Percentiles rank a stretch among this genome's conserved stretches.
These are phyloP conservation scores for Onychomys leucogaster DNA, from an alignment of 2,797 vertebrate species.

Conservation along the genomic window DNA sequence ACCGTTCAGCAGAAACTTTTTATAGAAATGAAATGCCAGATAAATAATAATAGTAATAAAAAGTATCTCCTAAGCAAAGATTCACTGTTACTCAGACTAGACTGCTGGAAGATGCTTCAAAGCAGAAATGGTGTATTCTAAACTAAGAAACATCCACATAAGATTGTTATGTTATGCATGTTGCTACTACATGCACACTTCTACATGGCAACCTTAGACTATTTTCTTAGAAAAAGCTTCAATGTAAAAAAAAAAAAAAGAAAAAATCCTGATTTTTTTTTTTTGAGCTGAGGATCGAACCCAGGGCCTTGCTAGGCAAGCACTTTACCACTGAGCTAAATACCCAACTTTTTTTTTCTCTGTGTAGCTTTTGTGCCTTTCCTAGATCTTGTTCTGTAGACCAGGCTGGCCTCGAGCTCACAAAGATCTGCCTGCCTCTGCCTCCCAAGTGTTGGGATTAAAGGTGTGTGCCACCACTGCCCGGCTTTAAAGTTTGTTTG, in stretches of 20 bases:
- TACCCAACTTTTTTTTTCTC: no score
- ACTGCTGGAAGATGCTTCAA: background rate
- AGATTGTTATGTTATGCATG: background rate
- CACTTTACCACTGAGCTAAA: no score
- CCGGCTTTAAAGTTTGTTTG: no score
- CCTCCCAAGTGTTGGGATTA: no score
- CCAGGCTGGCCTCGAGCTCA: no score
- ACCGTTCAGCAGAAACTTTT: conserved; percentile 30
- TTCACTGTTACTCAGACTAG: background rate
- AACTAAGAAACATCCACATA: background rate
- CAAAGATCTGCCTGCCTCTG: no score
- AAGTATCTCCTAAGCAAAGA: background rate
- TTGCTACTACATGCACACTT: background rate
- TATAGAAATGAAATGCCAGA: background rate
- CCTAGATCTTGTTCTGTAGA: no score
- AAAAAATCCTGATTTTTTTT: background rate
- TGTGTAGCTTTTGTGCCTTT: no score
- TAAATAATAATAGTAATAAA: background rate
- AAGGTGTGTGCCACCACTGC: no score
- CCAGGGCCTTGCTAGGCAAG: no score
- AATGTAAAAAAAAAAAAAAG: background rate
- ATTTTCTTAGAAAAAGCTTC: background rate
- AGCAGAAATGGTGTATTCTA: background rate
- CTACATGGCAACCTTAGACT: background rate
- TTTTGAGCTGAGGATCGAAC: no score